Evolutionary conservation across 2,888 invertebrate genomes (phyloP).

Genomic region (Pherbina coryleti): DNA sequence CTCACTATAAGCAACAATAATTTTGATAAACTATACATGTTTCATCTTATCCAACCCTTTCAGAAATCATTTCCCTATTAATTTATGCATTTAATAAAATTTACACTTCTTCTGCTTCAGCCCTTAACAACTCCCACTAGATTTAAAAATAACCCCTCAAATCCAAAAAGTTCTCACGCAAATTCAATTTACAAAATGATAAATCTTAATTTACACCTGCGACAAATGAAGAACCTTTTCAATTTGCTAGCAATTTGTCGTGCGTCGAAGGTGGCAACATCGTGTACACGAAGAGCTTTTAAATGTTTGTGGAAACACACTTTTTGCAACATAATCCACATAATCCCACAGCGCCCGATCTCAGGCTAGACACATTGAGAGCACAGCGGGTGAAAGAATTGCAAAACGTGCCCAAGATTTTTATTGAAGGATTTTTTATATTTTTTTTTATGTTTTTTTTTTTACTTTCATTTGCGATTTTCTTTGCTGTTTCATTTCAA

Average conservation of each 20-base stretch:
- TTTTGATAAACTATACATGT: too few relatives aligned
- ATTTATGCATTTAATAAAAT: too few relatives aligned
- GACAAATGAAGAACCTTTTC: constrained; percentile 30
- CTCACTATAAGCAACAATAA: too few relatives aligned
- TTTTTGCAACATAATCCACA: neutral
- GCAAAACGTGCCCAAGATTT: constrained; percentile 43
- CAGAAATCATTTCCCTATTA: too few relatives aligned
- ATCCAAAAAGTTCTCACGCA: constrained; percentile 51
- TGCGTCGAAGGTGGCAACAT: constrained; percentile 42
- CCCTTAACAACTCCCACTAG: neutral
- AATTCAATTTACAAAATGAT: constrained; percentile 62
- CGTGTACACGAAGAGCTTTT: neutral
- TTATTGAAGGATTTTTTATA: constrained; percentile 43
- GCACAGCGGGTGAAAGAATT: constrained; percentile 19
- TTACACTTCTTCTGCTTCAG: too few relatives aligned
- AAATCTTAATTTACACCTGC: constrained; percentile 65
- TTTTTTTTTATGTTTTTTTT: neutral
- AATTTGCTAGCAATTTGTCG: constrained; percentile 34
- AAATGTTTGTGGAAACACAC: neutral
- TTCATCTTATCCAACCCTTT: too few relatives aligned
- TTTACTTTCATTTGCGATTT: neutral
- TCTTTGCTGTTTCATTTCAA: constrained; percentile 42
- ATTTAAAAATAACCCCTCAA: neutral
- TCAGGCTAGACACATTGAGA: neutral
- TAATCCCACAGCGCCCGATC: constrained; percentile 23